Base-by-base conservation (phyloP, 2,797 vertebrate species). In the Sternotherus odoratus region DNA sequence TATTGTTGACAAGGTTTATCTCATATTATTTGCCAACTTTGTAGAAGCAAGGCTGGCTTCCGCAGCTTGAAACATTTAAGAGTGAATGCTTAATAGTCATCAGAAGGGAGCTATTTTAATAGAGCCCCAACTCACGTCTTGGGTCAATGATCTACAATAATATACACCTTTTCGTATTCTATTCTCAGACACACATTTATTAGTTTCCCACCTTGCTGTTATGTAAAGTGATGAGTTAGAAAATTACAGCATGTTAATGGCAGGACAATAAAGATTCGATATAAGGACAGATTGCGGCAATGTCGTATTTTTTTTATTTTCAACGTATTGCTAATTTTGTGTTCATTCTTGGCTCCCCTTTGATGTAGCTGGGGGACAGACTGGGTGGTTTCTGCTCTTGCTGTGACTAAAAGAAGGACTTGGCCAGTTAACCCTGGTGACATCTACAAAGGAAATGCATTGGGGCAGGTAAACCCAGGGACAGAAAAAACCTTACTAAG, bases 151-250 rank as follows among this genome's bases (percentile, higher is more conserved):
- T 24, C 51, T 86, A 94, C 74, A 82, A 85, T 90, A 87, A 56
- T 83, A 48, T 2, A 83, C 9, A 3, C 7, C 82, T 24, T 91
- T 91, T 50, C 93, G 72, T 54, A 77, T 5, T 82, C 79, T 89
- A 24, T 49, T 33, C 39, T 90, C 46, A 78, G 84, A 77, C 8
- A 5, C 5, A 66, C 88, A 19, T 33, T 91, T 95, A 86, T 93
- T 91, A 88, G 56, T 57, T 93, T 83, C 54, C 79, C n/a, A 80
- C 23, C 2, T 92, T 91, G 9, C 8, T 94, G 77, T 78, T 56
- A 82, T 56, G 81, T 80, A 91, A 94, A 93, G 80, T 80, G 87
- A 85, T 90, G 93, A 79, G 36, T 85, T 83, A 83, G 46, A 80
- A 96, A 95, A 72, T 90, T 78, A 86, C 12, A 19, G 36, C n/a